phyloP scores from a whole-genome alignment of 1,140 invertebrate genomes.

The Leptoteleia sp. region DNA sequence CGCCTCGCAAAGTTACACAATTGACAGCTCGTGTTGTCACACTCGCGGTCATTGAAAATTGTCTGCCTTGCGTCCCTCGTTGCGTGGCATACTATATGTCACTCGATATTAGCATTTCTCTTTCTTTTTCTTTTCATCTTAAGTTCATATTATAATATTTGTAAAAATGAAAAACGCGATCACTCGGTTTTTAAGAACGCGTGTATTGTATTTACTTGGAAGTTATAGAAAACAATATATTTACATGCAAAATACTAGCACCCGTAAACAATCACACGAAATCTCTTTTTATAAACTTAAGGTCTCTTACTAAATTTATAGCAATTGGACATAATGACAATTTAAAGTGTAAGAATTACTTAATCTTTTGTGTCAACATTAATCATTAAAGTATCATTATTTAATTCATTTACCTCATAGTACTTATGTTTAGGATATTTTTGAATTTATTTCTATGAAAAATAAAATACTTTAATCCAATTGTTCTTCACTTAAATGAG shows the following conservation, averaged over 20 bases:
- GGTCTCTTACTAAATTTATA: constrained; percentile 59
- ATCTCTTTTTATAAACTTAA: constrained; percentile 54
- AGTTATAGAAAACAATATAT: constrained; percentile 42
- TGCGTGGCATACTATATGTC: no score
- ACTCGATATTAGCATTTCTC: no score
- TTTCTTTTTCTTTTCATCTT: constrained; percentile 10
- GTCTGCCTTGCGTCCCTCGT: no score
- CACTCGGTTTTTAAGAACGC: constrained; percentile 31
- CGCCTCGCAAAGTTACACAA: no score
- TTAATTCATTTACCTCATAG: constrained; percentile 3
- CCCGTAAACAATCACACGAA: constrained; percentile 46
- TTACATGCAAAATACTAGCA: constrained; percentile 46
- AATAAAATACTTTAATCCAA: no score
- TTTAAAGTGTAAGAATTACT: constrained; percentile 40
- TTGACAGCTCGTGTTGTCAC: no score
- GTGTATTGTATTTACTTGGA: constrained; percentile 40
- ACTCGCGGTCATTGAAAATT: no score
- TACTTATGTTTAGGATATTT: no score
- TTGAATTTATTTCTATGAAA: no score
- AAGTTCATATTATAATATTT: constrained; percentile 32
- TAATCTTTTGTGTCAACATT: constrained; percentile 22
- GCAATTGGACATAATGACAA: constrained; percentile 41
- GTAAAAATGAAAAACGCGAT: constrained; percentile 52
- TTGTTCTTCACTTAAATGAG: no score
- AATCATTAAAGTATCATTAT: constrained; percentile 45